Evolutionary conservation across 2,888 invertebrate genomes (phyloP), one percentile per base, ranked within the genome.

Genomic region (Cataglyphis rosenhaueri): DNA sequence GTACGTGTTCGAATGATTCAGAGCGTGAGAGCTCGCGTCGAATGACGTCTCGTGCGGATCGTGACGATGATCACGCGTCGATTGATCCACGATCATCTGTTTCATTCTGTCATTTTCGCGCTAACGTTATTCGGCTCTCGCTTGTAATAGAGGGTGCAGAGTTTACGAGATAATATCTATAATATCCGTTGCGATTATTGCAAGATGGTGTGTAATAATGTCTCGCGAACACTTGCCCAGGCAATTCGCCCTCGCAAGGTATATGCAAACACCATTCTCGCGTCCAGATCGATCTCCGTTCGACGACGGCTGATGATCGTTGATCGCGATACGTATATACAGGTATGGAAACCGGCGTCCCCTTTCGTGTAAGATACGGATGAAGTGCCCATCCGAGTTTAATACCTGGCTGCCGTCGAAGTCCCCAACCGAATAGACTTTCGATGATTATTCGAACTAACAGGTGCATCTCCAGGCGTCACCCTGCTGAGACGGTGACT

Each of bases 391-490:
- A 71, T 62, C 41, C 68, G 71, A 38, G 52, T 61, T 64, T 70
- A 84, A 83, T 84, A 73, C 85, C 64, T 84, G 76, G 64, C 57
- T 73, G 64, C 25, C 68, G 41, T 78, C 71, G 70, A 84, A 85
- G 66, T 44, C 29, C 66, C 66, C 61, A 82, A 52, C n/a, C 65
- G 44, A 35, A 21, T 61, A 71, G 52, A 55, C 21, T 81, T 66
- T 61, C 32, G 32, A 64, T 64, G 38, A 75, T 82, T 52, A 57
- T 62, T 75, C 64, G 75, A 85, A 91, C 91, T 93, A 92, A 92
- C 93, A 93, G 15, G 92, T 89, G 87, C 93, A 93, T 87, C 91
- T 90, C 92, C 93, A 93, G 61, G 92, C 92, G 65, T 93, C 93
- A 25, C 91, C 92, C 85, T 92, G 93, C 57, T 93, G 92, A 61